Base-by-base conservation (phyloP, 2,797 vertebrate species). In the Acridotheres tristis region DNA sequence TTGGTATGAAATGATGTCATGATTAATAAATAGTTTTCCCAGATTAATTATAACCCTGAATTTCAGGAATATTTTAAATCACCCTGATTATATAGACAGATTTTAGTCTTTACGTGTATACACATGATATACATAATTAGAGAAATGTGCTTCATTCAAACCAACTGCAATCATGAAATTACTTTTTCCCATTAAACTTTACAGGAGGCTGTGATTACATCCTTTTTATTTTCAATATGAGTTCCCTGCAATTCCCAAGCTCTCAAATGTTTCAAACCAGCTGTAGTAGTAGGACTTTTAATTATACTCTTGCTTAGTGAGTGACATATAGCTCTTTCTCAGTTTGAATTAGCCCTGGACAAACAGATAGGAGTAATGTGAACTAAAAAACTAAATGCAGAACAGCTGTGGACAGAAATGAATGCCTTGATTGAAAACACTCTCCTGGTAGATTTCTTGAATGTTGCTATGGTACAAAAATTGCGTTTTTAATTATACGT, bases 161-260 rank as follows among this genome's bases (percentile, higher is more conserved):
- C 62, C 63, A 93, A 90, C 72, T 93, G 94, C 89, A 96, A 93
- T 95, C 77, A 95, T 86, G 80, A 94, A 94, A 96, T 93, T 88
- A 96, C 71, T 95, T 80, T 88, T 87, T 53, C 85, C 79, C 45
- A 82, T 93, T 97, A 90, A 96, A 94, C 59, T 85, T 45, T 65
- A 67, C 74, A 87, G 88, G 80, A 92, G 91, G 63, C 80, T 95
- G 74, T 96, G 94, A 96, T 96, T 96, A 87, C 77, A 90, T 79
- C 69, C 73, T 89, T 93, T 88, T 94, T 84, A 62, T 95, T 95
- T 94, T 94, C 92, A 95, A 86, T 94, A 67, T 69, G 59, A 90
- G 27, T 90, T 91, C 76, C 50, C 77, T 85, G 59, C 80, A 90
- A 91, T 94, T 94, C 80, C 82, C 83, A 86, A 84, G 59, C 88